Conservation (phyloP, 2,113 vertebrate species). For the Girardinichthys multiradiatus region DNA sequence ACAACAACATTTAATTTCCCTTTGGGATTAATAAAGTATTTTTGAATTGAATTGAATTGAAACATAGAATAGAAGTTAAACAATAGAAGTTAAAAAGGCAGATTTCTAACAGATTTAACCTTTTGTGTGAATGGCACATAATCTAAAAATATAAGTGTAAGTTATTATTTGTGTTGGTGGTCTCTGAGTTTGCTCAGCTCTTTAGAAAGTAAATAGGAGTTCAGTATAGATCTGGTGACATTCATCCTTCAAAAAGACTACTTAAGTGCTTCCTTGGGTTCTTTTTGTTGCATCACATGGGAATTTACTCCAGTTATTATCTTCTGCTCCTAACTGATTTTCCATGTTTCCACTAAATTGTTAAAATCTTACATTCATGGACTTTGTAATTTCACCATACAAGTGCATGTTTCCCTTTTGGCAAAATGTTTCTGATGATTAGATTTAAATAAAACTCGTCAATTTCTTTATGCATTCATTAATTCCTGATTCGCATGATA, state of each 20-base stretch:
- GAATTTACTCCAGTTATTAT: not conserved
- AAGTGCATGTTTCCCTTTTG: no score
- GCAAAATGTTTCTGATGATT: no score
- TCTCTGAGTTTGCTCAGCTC: not conserved
- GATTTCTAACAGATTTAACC: not conserved
- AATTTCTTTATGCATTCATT: no score
- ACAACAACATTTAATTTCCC: no score
- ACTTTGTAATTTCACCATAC: not conserved
- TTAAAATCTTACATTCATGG: not conserved
- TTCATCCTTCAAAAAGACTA: not conserved
- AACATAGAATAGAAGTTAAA: not conserved
- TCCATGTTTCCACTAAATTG: not conserved
- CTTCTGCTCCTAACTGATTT: not conserved
- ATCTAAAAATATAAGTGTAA: not conserved
- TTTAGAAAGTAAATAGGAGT: not conserved
- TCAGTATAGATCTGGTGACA: not conserved
- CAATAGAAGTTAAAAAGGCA: not conserved
- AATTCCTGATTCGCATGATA: no score
- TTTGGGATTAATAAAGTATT: no score
- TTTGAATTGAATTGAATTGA: no score
- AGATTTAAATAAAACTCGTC: no score
- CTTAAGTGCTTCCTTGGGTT: not conserved
- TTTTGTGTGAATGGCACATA: not conserved
- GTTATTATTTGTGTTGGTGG: not conserved
- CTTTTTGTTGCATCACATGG: not conserved